Percentiles rank a stretch among this genome's conserved stretches.
Conservation (phyloP, 2,888 invertebrate species). For the Cryptus armator region DNA sequence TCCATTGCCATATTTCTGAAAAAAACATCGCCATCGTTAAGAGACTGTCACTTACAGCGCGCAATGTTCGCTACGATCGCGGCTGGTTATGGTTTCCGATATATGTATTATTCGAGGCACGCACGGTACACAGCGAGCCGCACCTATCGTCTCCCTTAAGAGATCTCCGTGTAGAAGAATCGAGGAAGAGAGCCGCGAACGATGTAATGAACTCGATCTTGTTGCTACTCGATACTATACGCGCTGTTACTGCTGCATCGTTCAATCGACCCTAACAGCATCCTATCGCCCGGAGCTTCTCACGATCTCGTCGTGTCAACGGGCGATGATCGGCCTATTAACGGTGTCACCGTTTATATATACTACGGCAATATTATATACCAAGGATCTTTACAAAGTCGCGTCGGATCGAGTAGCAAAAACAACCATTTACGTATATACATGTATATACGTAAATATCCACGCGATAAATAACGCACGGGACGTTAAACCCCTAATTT, state of each 20-base stretch:
- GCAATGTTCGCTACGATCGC: neutral
- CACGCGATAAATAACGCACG: too few relatives aligned
- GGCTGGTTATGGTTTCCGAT: neutral
- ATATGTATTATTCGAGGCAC: conserved; percentile 4
- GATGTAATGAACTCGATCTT: conserved; percentile 9
- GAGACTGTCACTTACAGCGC: neutral
- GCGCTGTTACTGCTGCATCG: neutral
- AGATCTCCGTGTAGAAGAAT: neutral
- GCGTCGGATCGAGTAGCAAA: too few relatives aligned
- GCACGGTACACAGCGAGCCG: neutral
- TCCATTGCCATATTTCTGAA: too few relatives aligned
- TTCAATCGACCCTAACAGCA: neutral
- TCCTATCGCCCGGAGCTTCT: neutral
- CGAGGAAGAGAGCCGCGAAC: conserved; percentile 1
- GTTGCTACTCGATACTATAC: neutral
- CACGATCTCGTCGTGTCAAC: too few relatives aligned
- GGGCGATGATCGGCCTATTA: too few relatives aligned
- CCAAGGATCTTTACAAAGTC: too few relatives aligned
- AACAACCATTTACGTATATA: too few relatives aligned
- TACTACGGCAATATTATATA: too few relatives aligned
- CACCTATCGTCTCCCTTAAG: neutral
- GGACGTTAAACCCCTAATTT: neutral
- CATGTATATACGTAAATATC: too few relatives aligned
- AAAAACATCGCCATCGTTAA: too few relatives aligned
- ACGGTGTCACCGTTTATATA: too few relatives aligned